phyloP scores from a whole-genome alignment of 1,140 invertebrate genomes.

The Arion vulgaris region DNA sequence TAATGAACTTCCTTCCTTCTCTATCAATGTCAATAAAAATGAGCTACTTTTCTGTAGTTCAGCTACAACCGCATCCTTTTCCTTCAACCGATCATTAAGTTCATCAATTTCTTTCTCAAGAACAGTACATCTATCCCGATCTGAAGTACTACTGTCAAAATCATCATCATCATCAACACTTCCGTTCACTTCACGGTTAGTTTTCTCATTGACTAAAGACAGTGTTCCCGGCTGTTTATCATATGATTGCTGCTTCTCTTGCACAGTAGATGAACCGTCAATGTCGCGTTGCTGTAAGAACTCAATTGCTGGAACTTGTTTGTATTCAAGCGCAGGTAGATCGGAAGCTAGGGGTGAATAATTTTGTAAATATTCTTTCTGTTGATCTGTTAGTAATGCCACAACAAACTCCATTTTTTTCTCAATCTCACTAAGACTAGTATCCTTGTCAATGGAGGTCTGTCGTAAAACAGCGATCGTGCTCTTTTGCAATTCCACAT shows the following conservation, averaged over 20 bases:
- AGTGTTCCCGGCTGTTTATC: not conserved
- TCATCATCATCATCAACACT: constrained; percentile 29
- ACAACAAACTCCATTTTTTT: constrained; percentile 46
- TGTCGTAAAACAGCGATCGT: constrained; percentile 50
- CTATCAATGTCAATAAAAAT: constrained; percentile 65
- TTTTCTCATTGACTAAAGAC: not conserved
- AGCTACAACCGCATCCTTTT: constrained; percentile 64
- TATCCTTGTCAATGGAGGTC: constrained; percentile 50
- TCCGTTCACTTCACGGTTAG: not conserved
- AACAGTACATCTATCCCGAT: constrained; percentile 31
- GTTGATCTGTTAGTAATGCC: constrained; percentile 44
- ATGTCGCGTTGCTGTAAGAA: not conserved
- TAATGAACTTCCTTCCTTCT: constrained; percentile 47
- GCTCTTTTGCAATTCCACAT: constrained; percentile 45
- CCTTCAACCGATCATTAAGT: constrained; percentile 49
- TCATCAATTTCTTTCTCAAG: constrained; percentile 49
- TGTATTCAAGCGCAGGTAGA: constrained; percentile 51
- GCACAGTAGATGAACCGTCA: not conserved
- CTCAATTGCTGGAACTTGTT: constrained; percentile 42
- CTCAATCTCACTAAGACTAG: constrained; percentile 44
- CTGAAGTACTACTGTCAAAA: constrained; percentile 20
- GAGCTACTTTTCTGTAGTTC: constrained; percentile 65
- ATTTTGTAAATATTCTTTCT: constrained; percentile 41
- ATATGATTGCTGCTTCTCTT: not conserved
- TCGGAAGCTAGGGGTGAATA: constrained; percentile 8